Conservation (phyloP, 1,140 invertebrate species). For the Bombus haemorrhoidalis region DNA sequence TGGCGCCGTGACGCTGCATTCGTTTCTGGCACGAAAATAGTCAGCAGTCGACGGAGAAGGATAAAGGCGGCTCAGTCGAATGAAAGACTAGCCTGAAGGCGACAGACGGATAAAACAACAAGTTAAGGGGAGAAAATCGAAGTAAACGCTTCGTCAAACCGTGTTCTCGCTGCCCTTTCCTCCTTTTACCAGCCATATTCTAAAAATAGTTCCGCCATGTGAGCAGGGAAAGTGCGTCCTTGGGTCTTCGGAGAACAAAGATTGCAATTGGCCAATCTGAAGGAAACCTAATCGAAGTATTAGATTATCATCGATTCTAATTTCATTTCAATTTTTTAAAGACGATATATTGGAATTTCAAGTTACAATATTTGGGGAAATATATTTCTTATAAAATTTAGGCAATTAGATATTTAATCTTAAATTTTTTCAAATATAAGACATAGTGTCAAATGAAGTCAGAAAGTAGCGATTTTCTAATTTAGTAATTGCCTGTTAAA, state of each 20-base stretch:
- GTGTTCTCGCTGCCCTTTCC: neutral
- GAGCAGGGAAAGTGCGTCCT: slow-evolving; percentile 3
- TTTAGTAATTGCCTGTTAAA: neutral
- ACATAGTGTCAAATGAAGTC: too few species aligned
- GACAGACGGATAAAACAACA: slow-evolving; percentile 24
- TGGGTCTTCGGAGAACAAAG: neutral
- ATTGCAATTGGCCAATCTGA: neutral
- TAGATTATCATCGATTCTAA: neutral
- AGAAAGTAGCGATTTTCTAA: neutral
- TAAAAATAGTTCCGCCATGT: slow-evolving; percentile 26
- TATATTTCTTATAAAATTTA: neutral
- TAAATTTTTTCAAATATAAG: neutral
- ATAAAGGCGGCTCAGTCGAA: slow-evolving; percentile 16
- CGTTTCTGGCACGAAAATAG: slow-evolving; percentile 40
- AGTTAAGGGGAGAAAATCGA: slow-evolving; percentile 17
- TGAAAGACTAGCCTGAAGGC: slow-evolving; percentile 21
- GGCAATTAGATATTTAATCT: neutral
- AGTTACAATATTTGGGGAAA: neutral
- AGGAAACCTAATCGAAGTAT: neutral
- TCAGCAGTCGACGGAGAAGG: slow-evolving; percentile 23
- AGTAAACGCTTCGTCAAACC: neutral
- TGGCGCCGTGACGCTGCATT: slow-evolving; percentile 29
- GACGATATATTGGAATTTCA: too few species aligned
- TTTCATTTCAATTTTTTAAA: too few species aligned
- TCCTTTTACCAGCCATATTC: slow-evolving; percentile 2